Evolutionary conservation across 2,797 vertebrate genomes (phyloP).

Genomic region (Cottoperca gobio): DNA sequence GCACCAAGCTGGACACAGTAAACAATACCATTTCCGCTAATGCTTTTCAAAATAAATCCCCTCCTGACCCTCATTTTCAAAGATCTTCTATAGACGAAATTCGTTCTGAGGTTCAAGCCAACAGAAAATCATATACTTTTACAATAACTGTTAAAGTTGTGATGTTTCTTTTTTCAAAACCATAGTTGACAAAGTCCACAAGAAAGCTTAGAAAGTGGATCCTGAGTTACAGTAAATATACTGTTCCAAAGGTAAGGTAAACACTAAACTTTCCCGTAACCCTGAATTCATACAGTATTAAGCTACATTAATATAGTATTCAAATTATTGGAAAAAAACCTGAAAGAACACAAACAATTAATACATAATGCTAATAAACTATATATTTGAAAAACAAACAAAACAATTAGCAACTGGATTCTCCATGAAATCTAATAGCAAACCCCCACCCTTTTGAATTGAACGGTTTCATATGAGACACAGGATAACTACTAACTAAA

Average conservation of each 20-base stretch:
- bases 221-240: too few relatives aligned
- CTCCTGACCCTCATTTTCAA: not conserved
- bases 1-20: not conserved
- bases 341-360: too few relatives aligned
- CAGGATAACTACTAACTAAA: too few relatives aligned
- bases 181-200: not conserved
- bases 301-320: too few relatives aligned
- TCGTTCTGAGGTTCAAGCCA: not conserved
- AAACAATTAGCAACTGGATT: too few relatives aligned
- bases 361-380: too few relatives aligned
- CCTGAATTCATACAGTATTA: not conserved
- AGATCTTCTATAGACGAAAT: not conserved
- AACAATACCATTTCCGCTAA: not conserved
- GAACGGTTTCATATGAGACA: not conserved
- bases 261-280: not conserved
- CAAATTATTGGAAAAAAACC: too few relatives aligned
- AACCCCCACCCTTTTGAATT: too few relatives aligned
- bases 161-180: not conserved
- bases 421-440: not conserved
- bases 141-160: not conserved
- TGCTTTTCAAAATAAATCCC: slow-evolving; percentile 36
- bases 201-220: not conserved
- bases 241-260: not conserved
- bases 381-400: not conserved
- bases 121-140: not conserved